These are phyloP conservation scores for Arrhamphus sclerolepis DNA, from an alignment of 2,797 vertebrate genomes.

Conservation along the genomic window DNA sequence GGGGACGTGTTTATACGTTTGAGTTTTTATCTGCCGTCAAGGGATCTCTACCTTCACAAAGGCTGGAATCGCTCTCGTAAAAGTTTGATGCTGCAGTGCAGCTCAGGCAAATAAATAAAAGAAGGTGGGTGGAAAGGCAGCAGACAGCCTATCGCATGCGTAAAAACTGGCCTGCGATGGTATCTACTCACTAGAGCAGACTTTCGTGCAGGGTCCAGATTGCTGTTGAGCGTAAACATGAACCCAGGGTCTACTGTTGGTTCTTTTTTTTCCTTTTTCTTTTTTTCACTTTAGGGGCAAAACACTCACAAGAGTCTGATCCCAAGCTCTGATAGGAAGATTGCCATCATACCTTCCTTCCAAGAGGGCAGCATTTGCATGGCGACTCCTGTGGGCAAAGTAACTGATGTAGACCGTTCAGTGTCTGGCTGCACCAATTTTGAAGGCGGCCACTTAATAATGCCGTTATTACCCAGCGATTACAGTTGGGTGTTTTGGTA, in stretches of 20 bases:
- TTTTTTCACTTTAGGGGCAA: slow-evolving; percentile 43
- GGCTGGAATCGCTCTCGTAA: slow-evolving; percentile 61
- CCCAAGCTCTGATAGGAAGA: slow-evolving; percentile 57
- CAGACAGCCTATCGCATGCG: slow-evolving; percentile 25
- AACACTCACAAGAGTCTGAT: slow-evolving; percentile 63
- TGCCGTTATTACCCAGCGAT: slow-evolving; percentile 62
- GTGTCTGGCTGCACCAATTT: slow-evolving; percentile 74
- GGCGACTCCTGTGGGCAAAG: slow-evolving; percentile 47
- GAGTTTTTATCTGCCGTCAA: slow-evolving; percentile 71
- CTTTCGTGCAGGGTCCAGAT: slow-evolving; percentile 25
- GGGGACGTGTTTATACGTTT: slow-evolving; percentile 76
- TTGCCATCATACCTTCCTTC: slow-evolving; percentile 50
- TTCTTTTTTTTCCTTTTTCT: slow-evolving; percentile 27
- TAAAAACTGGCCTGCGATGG: slow-evolving; percentile 37
- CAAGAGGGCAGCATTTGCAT: slow-evolving; percentile 34
- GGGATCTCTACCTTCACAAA: slow-evolving; percentile 47
- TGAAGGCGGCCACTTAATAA: slow-evolving; percentile 56
- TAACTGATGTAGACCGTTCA: slow-evolving; percentile 78
- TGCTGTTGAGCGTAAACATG: slow-evolving; percentile 37
- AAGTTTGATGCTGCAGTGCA: slow-evolving; percentile 28
- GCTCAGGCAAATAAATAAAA: slow-evolving; percentile 54
- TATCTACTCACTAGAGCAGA: slow-evolving; percentile 50
- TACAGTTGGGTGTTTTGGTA: slow-evolving; percentile 44
- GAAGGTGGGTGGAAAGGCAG: slow-evolving; percentile 46
- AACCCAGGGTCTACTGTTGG: slow-evolving; percentile 1